These are phyloP conservation scores for Tenebrio molitor DNA, from an alignment of 1,140 invertebrate species.

Conservation along the genomic window DNA sequence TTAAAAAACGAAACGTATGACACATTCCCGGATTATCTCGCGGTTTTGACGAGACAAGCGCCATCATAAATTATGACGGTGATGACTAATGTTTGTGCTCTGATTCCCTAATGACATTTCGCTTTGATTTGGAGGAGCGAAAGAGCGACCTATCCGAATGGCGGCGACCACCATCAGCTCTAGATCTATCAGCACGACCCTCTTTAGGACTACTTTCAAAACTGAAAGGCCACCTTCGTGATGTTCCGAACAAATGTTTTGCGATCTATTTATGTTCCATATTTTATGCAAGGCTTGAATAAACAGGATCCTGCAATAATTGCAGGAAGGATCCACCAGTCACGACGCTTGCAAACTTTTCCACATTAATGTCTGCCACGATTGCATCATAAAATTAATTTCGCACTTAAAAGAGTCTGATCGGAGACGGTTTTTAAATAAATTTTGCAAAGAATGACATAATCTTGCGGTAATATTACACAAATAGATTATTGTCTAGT, in stretches of 20 bases:
- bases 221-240: slow-evolving; percentile 28
- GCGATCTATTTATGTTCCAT: slow-evolving; percentile 1
- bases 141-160: slow-evolving; percentile 19
- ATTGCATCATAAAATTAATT: not conserved
- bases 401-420: not conserved
- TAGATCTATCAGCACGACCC: slow-evolving; percentile 1
- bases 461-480: too few species aligned
- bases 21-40: slow-evolving; percentile 20
- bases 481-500: too few species aligned
- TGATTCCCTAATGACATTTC: slow-evolving; percentile 39
- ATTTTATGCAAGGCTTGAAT: not conserved
- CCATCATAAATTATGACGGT: slow-evolving; percentile 25
- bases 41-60: slow-evolving; percentile 37
- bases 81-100: slow-evolving; percentile 38
- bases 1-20: slow-evolving; percentile 40
- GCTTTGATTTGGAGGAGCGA: slow-evolving; percentile 26
- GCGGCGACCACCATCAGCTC: not conserved
- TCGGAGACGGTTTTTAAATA: too few species aligned
- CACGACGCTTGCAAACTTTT: not conserved
- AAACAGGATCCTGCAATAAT: not conserved
- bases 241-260: not conserved
- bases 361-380: not conserved
- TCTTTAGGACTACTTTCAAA: slow-evolving; percentile 18
- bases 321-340: not conserved
- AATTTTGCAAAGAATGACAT: too few species aligned